phyloP scores from a whole-genome alignment of 2,888 invertebrate genomes.

The Gastracanthus pulcherrimus region DNA sequence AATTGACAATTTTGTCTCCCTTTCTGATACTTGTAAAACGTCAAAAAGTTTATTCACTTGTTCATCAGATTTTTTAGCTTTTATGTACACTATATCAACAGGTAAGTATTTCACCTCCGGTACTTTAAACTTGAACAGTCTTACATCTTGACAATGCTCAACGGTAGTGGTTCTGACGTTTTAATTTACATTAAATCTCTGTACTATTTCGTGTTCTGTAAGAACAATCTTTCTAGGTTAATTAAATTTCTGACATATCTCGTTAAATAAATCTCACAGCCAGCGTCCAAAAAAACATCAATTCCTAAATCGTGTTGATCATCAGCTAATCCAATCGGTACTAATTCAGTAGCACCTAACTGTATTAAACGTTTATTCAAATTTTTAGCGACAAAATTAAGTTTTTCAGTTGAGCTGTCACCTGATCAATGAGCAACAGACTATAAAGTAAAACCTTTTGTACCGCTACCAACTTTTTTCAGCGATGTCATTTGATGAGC shows the following conservation, averaged over 20 bases:
- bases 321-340: constrained; percentile 88
- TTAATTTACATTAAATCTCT: constrained; percentile 67
- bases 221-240: constrained; percentile 70
- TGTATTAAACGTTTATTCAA: constrained; percentile 89
- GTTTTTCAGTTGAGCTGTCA: constrained; percentile 97
- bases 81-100: constrained; percentile 92
- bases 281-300: constrained; percentile 90
- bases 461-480: constrained; percentile 94
- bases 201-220: constrained; percentile 62
- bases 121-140: constrained; percentile 86
- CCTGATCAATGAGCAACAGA: constrained; percentile 82
- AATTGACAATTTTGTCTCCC: constrained; percentile 85
- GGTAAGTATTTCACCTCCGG: constrained; percentile 84
- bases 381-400: constrained; percentile 96
- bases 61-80: constrained; percentile 88
- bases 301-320: constrained; percentile 98
- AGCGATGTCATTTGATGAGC: constrained; percentile 96
- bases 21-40: constrained; percentile 82
- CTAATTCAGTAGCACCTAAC: constrained; percentile 86
- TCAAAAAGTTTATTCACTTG: constrained; percentile 87
- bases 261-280: constrained; percentile 84
- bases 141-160: constrained; percentile 95
- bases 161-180: constrained; percentile 87
- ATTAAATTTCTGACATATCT: constrained; percentile 79
- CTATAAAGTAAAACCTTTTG: constrained; percentile 80